phyloP scores from a whole-genome alignment of 2,113 vertebrate species.

The Xenopus borealis region DNA sequence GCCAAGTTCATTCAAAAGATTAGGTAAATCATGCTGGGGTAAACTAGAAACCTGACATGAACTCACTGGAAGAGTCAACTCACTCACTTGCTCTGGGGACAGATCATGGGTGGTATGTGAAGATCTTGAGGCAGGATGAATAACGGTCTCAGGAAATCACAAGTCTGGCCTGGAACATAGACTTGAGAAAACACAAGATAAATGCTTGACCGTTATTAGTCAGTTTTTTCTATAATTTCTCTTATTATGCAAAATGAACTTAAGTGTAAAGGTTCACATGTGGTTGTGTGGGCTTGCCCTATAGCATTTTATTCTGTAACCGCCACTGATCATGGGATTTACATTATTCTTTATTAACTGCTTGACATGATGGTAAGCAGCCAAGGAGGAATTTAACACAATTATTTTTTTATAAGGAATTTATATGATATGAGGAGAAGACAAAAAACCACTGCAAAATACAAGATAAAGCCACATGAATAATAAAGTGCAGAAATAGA shows the following conservation, averaged over 20 bases:
- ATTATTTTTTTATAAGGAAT: too few species aligned
- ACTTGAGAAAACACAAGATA: neutral
- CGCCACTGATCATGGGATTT: too few species aligned
- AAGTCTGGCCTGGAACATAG: conserved; percentile 21
- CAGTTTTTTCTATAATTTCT: conserved; percentile 5
- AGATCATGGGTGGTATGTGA: conserved; percentile 39
- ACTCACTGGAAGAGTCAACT: conserved; percentile 17
- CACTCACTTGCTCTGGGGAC: conserved; percentile 6
- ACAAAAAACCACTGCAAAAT: too few species aligned
- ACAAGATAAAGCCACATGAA: too few species aligned
- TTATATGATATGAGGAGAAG: too few species aligned
- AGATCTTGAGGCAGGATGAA: conserved; percentile 13
- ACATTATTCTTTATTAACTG: too few species aligned
- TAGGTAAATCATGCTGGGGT: conserved; percentile 25
- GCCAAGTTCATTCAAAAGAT: conserved; percentile 19
- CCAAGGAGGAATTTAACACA: too few species aligned
- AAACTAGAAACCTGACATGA: conserved; percentile 15
- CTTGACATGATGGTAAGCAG: too few species aligned
- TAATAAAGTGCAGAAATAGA: too few species aligned
- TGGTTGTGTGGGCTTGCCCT: too few species aligned
- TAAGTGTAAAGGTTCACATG: too few species aligned
- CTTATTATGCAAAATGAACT: conserved; percentile 22
- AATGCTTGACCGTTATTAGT: conserved; percentile 11
- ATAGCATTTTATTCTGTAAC: too few species aligned
- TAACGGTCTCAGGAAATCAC: conserved; percentile 15